Evolutionary conservation across 2,797 vertebrate species (phyloP), one percentile per base, ranked within the genome.

Genomic region (Dendrocincla tyrannina): DNA sequence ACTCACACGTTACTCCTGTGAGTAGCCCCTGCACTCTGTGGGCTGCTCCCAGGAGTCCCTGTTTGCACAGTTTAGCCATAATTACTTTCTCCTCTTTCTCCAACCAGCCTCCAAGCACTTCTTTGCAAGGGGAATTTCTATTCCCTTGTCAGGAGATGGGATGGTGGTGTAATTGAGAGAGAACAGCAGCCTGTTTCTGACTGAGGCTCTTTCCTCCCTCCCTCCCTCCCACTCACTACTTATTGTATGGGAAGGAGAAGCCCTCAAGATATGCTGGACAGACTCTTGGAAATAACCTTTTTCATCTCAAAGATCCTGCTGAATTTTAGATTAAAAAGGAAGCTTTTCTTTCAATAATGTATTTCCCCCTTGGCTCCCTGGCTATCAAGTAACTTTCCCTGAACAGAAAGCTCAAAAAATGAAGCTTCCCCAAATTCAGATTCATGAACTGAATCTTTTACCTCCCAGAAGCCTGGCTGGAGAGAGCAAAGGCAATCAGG

Each of bases 241-340:
- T 78, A 49, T 89, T 91, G 47, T 76, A 56, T 6, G 53, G 69
- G 79, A 75, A 88, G 62, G 46, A 81, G 76, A 89, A 91, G 84
- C 86, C 89, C 89, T 89, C 86, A 82, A 96, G 64, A 86, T 85
- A 92, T 50, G 78, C 90, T 72, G 82, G 94, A 82, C 91, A 93
- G 95, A 89, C 81, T 93, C 86, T 92, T 87, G 89, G 92, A 93
- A 96, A 93, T 89, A 93, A 95, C 93, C 95, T 79, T 44, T 96
- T 81, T 95, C 92, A 83, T 93, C 90, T 90, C 96, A 93, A 93
- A 94, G 94, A 81, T 94, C 95, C 84, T 95, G 84, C 95, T 97
- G 91, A 94, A 91, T 97, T 95, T 97, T 94, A 97, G 96, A 97
- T 97, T 95, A 96, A 98, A 98, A 98, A 97, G 83, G 75, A 91